Evolutionary conservation across 2,888 invertebrate genomes (phyloP).

Genomic region (Tenthredo scrophulariae): DNA sequence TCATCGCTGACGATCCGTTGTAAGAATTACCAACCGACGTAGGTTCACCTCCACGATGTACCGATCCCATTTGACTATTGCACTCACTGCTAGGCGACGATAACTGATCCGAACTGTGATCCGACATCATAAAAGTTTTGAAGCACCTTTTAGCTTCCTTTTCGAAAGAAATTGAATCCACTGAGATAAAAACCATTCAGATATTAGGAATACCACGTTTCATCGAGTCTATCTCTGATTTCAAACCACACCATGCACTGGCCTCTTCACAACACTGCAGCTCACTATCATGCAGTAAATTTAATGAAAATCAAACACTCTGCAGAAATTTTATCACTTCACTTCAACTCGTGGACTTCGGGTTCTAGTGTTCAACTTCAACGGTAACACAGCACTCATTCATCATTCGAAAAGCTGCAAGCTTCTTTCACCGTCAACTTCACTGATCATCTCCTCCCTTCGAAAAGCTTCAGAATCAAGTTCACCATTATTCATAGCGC

Average conservation of each 20-base stretch:
- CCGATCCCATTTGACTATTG: slow-evolving; percentile 72
- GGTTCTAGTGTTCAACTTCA: not conserved
- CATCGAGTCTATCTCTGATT: not conserved
- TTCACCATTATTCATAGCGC: not conserved
- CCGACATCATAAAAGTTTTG: slow-evolving; percentile 67
- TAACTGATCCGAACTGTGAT: slow-evolving; percentile 72
- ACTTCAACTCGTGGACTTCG: not conserved
- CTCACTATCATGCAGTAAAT: not conserved
- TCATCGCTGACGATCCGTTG: slow-evolving; percentile 60
- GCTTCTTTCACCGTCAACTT: not conserved
- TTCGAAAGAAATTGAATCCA: not conserved
- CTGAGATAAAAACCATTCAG: not conserved
- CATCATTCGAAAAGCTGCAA: not conserved
- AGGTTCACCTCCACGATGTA: slow-evolving; percentile 64
- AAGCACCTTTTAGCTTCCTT: not conserved
- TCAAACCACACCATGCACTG: no score
- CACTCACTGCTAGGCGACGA: slow-evolving; percentile 75
- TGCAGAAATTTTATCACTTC: not conserved
- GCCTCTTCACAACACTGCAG: no score
- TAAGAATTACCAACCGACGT: slow-evolving; percentile 54
- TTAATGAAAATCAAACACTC: no score
- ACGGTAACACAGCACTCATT: not conserved
- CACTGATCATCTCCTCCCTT: not conserved
- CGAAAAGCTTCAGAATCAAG: not conserved
- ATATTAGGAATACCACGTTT: not conserved